Evolutionary conservation across 92 coral and sea anemone genomes (phyloP).

Genomic region (Umimayanthus chanpuru): DNA sequence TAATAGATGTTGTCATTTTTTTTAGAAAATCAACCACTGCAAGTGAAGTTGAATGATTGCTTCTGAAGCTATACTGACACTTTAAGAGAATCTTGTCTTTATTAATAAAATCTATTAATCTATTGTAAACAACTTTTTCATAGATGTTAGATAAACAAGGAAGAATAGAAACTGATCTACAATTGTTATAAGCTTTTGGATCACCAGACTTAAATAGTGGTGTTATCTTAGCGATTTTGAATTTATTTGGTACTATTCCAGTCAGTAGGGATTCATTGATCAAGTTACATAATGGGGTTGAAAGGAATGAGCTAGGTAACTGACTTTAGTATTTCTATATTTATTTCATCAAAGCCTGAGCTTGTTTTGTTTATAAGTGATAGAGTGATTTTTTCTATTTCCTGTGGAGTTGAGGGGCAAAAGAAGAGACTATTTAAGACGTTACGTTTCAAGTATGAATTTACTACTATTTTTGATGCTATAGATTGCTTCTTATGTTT

Average conservation of each 20-base stretch:
- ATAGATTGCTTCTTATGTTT: slow-evolving; percentile 31
- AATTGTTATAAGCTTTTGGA: slow-evolving; percentile 35
- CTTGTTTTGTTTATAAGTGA: slow-evolving; percentile 45
- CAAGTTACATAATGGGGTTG: slow-evolving; percentile 8
- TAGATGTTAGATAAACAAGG: slow-evolving; percentile 48
- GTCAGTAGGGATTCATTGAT: slow-evolving; percentile 49
- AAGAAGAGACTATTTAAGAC: slow-evolving; percentile 29
- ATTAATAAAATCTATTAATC: slow-evolving; percentile 1
- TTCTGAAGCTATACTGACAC: too few relatives aligned
- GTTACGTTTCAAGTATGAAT: slow-evolving; percentile 32
- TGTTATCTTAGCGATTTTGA: slow-evolving; percentile 46
- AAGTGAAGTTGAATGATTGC: too few relatives aligned
- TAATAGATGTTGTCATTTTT: too few relatives aligned
- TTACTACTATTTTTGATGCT: slow-evolving; percentile 35
- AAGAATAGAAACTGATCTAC: slow-evolving; percentile 46
- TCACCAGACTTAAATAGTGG: slow-evolving; percentile 51
- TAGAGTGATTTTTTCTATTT: slow-evolving; percentile 31
- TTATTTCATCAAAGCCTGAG: slow-evolving; percentile 37
- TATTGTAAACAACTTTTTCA: slow-evolving; percentile 34
- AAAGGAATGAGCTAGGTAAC: neutral
- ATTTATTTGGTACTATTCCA: slow-evolving; percentile 50
- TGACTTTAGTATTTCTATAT: slow-evolving; percentile 29
- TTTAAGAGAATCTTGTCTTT: neutral
- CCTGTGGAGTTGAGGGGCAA: slow-evolving; percentile 45
- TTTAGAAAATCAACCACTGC: too few relatives aligned